Base-by-base conservation (phyloP, 2,113 vertebrate species). In the Lethenteron camtschaticum region DNA sequence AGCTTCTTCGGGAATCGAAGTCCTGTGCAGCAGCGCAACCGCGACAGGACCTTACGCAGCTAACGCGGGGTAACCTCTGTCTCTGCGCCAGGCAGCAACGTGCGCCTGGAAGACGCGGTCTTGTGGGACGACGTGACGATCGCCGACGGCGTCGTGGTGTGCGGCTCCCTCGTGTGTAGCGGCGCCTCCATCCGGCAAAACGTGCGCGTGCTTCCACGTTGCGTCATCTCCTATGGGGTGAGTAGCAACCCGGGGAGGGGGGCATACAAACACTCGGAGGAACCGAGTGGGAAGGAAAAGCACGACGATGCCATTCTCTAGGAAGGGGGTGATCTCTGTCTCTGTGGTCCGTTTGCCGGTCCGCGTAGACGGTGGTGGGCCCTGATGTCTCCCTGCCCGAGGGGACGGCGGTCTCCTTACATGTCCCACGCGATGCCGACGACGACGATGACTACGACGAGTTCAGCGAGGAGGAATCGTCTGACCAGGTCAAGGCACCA, bases 401-500 rank as follows among this genome's bases (percentile, higher is more conserved):
- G 76, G 87, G 86, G 71, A 95, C 89, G 0, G 89, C 96, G 69
- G 83, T 99, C 78, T 99, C 94, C 55, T 81, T 99, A 79, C 88
- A 99, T 72, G 81, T 89, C 73, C 87, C 91, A n/a, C n/a, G 20
- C n/a, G 90, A 97, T 14, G 86, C 89, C 72, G 87, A 91, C 70
- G 86, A 94, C n/a, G 89, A 96, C 2, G 94, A 95, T 0, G 88
- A 96, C 9, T 89, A 91, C 5, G 84, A 85, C 4, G 85, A 94
- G 72, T 99, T 97, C 77, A 95, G 89, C 71, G 92, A 99, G 10
- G 88, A 89, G 70, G 84, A 83, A 12, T 81, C 81, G 0, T 79
- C 82, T n/a, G 80, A 83, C 75, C 82, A 81, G 70, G 79, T 78
- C 70, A 83, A 84, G 72, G 86, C 82, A 75, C 85, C 86, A 77